A percentile compares a stretch with the other conserved stretches of the same genome.
Conservation (phyloP, 2,888 invertebrate genomes). For the Platycheirus albimanus region DNA sequence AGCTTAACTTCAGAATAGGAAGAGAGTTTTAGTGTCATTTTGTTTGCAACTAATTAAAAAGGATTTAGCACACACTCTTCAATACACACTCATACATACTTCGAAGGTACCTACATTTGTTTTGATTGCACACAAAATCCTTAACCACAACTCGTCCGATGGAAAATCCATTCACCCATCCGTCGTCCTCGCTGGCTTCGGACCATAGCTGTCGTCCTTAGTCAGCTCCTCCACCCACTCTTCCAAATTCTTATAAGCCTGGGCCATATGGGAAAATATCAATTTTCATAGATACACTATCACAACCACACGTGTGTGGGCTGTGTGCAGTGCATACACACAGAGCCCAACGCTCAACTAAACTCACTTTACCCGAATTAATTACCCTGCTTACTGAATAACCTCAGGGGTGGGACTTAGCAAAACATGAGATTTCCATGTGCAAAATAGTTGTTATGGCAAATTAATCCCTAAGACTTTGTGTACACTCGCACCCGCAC, state of each 20-base stretch:
- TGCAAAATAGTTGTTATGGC: constrained; percentile 74
- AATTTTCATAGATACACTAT: constrained; percentile 56
- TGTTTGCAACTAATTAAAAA: constrained; percentile 72
- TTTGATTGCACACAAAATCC: constrained; percentile 50
- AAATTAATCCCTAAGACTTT: constrained; percentile 71
- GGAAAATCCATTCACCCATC: constrained; percentile 41
- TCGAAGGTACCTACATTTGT: too few species aligned
- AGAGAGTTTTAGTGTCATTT: constrained; percentile 63
- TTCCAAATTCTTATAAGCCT: neutral
- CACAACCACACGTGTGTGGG: neutral
- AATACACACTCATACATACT: neutral
- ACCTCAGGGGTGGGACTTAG: constrained; percentile 61
- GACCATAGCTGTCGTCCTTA: neutral
- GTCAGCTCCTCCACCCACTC: neutral
- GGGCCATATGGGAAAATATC: constrained; percentile 71
- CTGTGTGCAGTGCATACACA: too few species aligned
- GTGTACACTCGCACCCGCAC: constrained; percentile 43
- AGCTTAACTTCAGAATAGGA: neutral
- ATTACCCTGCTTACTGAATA: constrained; percentile 72
- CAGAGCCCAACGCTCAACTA: constrained; percentile 13
- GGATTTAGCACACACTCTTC: constrained; percentile 46
- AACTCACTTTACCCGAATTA: constrained; percentile 61
- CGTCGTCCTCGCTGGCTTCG: neutral
- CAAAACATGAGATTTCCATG: constrained; percentile 74
- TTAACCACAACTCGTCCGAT: constrained; percentile 61